A percentile compares a stretch with the other conserved stretches of the same genome.
Conservation (phyloP, 2,113 vertebrate genomes). For the Beaufortia kweichowensis region DNA sequence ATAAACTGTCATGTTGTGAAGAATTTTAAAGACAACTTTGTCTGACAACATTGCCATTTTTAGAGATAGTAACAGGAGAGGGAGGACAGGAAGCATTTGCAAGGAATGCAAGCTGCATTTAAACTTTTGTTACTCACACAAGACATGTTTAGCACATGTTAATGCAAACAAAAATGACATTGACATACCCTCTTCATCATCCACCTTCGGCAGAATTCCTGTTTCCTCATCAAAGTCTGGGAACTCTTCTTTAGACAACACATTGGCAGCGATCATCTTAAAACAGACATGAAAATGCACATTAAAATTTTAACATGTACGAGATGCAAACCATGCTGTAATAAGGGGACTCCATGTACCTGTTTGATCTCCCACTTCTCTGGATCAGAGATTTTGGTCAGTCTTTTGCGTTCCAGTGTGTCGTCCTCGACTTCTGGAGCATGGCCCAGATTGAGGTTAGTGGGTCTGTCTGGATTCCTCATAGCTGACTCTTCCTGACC, state of each 20-base stretch:
- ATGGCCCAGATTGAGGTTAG: slow-evolving; percentile 87
- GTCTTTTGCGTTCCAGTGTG: slow-evolving; percentile 91
- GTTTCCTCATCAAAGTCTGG: slow-evolving; percentile 99
- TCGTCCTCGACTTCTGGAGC: slow-evolving; percentile 94
- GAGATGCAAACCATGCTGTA: not conserved
- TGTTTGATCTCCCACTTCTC: slow-evolving; percentile 99
- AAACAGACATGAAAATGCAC: slow-evolving; percentile 7
- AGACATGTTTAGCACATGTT: not conserved
- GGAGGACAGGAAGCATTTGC: not conserved
- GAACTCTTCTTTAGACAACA: slow-evolving; percentile 97
- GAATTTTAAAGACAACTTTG: not conserved
- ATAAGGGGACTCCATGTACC: slow-evolving; percentile 65
- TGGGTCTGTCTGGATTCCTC: slow-evolving; percentile 94
- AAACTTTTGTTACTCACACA: not conserved
- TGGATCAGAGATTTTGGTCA: slow-evolving; percentile 95
- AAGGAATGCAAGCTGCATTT: not conserved
- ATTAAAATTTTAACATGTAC: not conserved
- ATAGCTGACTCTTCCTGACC: slow-evolving; percentile 84
- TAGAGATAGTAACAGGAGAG: not conserved
- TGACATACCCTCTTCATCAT: slow-evolving; percentile 92
- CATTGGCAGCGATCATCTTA: slow-evolving; percentile 98
- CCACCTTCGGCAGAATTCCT: slow-evolving; percentile 96
- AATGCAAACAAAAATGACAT: not conserved
- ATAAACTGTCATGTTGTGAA: not conserved
- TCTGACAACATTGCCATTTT: not conserved